Base-by-base conservation (phyloP, 2,888 invertebrate species). In the Apotomis turbidana region DNA sequence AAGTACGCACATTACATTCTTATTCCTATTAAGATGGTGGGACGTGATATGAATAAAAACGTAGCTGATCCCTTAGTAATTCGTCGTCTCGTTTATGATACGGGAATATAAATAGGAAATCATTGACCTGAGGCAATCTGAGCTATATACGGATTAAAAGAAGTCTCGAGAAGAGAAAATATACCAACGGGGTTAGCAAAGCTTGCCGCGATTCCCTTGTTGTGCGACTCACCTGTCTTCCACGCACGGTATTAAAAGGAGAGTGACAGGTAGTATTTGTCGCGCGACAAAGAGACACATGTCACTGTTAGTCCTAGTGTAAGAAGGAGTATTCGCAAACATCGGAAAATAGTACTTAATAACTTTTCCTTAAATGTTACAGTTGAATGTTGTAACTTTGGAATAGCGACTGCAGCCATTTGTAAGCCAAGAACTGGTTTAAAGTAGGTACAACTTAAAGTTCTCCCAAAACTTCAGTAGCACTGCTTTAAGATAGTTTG, bases 11-110 rank as follows among this genome's bases (percentile, higher is more conserved):
- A 13, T 41, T 38, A 63, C 63, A 63, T 63, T 63, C 54, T 41
- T 55, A 61, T 57, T 63, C 54, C 54, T 55, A 61, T 57, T 44
- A 57, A 57, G 55, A 46, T 57, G 38, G n/a, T 71, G 41, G 27
- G 57, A 61, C 71, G 67, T 71, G 71, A 68, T 62, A 57, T 15
- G 71, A 62, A 62, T 71, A 57, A n/a, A 67, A 58, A 62, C 13
- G 60, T 41, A n/a, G 13, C n/a, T 46, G 49, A 57, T 27, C 27
- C 49, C 55, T 27, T 59, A 57, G 9, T 68, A 36, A 44, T 66
- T 41, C 49, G 66, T 61, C 13, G 54, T 64, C 13, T 64, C 15
- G 12, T 55, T 44, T 27, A 6, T 36, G 54, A 41, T 54, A 64
- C 9, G 44, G 3, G 15, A 36, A 61, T 3, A 44, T 64, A 1